Conservation (phyloP, 1,140 invertebrate genomes). For the Ditylenchus dipsaci region DNA sequence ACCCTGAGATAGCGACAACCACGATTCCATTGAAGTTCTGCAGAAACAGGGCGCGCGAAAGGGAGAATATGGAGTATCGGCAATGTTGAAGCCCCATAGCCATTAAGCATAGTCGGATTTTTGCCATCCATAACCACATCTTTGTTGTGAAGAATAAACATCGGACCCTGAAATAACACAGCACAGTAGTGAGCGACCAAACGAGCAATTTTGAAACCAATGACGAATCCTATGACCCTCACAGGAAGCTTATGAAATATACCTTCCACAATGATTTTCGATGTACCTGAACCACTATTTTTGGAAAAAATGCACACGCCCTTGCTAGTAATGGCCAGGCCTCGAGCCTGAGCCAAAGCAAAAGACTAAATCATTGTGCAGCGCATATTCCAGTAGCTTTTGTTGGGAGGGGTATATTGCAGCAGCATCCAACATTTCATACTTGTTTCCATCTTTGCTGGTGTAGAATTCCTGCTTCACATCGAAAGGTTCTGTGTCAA, state of each 20-base stretch:
- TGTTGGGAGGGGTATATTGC: too few relatives aligned
- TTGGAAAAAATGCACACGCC: not conserved
- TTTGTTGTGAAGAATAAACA: conserved; percentile 87
- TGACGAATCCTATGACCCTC: too few relatives aligned
- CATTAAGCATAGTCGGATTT: conserved; percentile 79
- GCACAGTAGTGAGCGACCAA: not conserved
- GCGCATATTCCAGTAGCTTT: conserved; percentile 66
- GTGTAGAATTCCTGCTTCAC: conserved; percentile 86
- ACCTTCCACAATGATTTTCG: not conserved
- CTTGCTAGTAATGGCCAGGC: too few relatives aligned
- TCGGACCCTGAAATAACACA: conserved; percentile 71
- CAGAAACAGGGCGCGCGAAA: conserved; percentile 77
- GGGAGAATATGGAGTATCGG: conserved; percentile 78
- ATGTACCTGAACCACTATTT: not conserved
- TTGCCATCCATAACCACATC: conserved; percentile 68
- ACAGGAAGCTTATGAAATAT: not conserved
- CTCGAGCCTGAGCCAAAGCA: too few relatives aligned
- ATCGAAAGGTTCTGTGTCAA: conserved; percentile 75
- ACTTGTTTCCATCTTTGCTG: conserved; percentile 91
- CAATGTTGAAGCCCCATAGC: conserved; percentile 96
- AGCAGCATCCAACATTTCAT: too few relatives aligned
- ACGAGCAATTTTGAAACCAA: not conserved
- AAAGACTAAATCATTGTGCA: not conserved
- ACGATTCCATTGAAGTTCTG: conserved; percentile 82
- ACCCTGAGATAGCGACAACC: conserved; percentile 86